Conservation (phyloP, 2,797 vertebrate species). For the Enteromius anoplus region DNA sequence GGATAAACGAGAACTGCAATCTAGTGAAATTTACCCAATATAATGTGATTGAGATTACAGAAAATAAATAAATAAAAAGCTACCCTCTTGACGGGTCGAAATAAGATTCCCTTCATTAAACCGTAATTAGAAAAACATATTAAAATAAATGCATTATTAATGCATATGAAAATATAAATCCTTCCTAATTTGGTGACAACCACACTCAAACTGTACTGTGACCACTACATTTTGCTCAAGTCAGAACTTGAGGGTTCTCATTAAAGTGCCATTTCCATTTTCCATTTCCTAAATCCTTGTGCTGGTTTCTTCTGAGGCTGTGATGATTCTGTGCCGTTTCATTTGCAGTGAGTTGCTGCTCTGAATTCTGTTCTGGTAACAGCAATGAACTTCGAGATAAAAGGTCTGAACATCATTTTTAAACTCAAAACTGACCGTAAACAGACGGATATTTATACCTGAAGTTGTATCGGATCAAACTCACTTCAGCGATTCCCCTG, state of each 20-base stretch:
- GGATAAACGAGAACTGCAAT: not conserved
- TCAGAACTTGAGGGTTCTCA: conserved; percentile 40
- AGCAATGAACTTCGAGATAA: not conserved
- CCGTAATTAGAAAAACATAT: not conserved
- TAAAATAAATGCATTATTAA: not conserved
- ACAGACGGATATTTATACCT: not conserved
- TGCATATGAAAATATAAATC: not conserved
- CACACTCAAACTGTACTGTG: conserved; percentile 22
- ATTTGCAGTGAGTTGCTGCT: conserved; percentile 20
- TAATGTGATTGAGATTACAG: not conserved
- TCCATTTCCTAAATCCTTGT: conserved; percentile 49
- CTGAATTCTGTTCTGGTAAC: conserved; percentile 6
- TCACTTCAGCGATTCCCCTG: conserved; percentile 5
- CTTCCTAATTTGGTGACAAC: conserved; percentile 25
- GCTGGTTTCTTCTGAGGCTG: conserved; percentile 23
- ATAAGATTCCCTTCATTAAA: not conserved
- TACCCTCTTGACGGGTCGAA: not conserved
- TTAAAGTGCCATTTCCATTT: conserved; percentile 47
- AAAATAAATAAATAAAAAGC: not conserved
- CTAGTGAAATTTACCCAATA: not conserved
- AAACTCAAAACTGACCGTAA: not conserved
- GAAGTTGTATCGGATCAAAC: conserved; percentile 7
- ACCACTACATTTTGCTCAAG: conserved; percentile 32
- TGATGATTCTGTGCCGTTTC: conserved; percentile 31
- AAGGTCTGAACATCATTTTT: not conserved